Percentiles rank a stretch among this genome's conserved stretches.
phyloP scores from a whole-genome alignment of 1,140 invertebrate species.

The Tetragonula clypearis region DNA sequence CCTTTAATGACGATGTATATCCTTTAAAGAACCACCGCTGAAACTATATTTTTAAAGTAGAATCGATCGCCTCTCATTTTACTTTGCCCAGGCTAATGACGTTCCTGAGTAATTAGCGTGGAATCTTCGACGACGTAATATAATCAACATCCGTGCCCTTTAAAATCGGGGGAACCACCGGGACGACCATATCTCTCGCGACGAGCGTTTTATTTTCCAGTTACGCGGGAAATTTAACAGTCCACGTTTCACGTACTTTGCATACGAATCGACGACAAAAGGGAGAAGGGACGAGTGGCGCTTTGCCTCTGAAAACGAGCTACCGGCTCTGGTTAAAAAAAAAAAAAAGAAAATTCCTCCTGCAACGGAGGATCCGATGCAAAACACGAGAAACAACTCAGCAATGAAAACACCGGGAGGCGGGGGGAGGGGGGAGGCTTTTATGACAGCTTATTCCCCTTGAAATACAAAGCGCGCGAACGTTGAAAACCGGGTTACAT shows the following conservation, averaged over 20 bases:
- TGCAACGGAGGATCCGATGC: neutral
- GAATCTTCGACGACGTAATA: no score
- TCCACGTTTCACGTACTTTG: neutral
- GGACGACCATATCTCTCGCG: no score
- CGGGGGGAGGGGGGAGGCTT: neutral
- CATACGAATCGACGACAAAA: neutral
- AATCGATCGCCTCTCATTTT: neutral
- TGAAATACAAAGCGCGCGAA: neutral
- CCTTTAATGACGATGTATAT: conserved; percentile 22
- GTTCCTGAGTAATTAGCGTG: neutral
- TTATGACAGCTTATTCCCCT: conserved; percentile 1
- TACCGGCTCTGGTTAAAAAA: neutral
- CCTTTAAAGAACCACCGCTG: neutral
- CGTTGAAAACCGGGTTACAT: conserved; percentile 3
- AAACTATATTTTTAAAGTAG: conserved; percentile 23
- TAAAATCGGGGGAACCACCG: neutral
- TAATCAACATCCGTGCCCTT: neutral
- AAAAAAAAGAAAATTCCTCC: neutral
- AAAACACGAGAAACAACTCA: conserved; percentile 24
- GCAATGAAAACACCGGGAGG: conserved; percentile 9
- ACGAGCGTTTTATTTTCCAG: neutral
- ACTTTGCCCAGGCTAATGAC: neutral
- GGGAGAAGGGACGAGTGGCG: neutral
- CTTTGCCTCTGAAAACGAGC: neutral
- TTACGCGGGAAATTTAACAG: neutral